Evolutionary conservation across 2,888 invertebrate genomes (phyloP).

Genomic region (Oithona nana): DNA sequence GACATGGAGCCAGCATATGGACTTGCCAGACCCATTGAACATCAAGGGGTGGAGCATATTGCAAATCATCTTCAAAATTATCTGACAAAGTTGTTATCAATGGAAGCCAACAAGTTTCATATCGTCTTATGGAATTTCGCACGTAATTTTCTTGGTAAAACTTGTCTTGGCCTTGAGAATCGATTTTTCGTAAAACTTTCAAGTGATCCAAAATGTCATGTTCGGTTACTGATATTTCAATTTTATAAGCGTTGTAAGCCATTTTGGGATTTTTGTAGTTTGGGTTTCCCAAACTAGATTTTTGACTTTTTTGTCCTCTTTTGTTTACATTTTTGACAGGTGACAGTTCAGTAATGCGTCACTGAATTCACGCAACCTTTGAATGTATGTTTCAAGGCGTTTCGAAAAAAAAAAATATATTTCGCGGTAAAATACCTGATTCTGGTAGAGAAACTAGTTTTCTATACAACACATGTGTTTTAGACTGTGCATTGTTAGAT

Average conservation of each 20-base stretch:
- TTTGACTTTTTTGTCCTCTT: background rate
- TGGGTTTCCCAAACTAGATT: background rate
- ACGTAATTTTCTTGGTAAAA: background rate
- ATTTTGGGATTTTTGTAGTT: background rate
- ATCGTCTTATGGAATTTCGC: conserved; percentile 3
- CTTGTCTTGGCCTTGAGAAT: background rate
- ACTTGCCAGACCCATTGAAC: conserved; percentile 21
- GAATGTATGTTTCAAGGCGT: no score
- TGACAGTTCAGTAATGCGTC: no score
- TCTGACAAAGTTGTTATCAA: background rate
- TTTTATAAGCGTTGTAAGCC: background rate
- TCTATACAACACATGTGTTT: no score
- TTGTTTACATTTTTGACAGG: background rate
- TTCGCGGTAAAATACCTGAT: no score
- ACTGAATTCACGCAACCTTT: no score
- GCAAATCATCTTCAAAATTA: background rate
- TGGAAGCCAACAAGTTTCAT: conserved; percentile 4
- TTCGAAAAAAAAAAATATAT: no score
- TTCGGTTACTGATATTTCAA: background rate
- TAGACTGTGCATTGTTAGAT: no score
- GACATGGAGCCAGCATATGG: conserved; percentile 20
- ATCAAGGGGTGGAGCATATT: conserved; percentile 15
- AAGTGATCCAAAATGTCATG: background rate
- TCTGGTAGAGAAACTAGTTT: no score
- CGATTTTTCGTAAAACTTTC: background rate